phyloP scores from a whole-genome alignment of 1,140 invertebrate genomes.

The Brachystomella parvula region DNA sequence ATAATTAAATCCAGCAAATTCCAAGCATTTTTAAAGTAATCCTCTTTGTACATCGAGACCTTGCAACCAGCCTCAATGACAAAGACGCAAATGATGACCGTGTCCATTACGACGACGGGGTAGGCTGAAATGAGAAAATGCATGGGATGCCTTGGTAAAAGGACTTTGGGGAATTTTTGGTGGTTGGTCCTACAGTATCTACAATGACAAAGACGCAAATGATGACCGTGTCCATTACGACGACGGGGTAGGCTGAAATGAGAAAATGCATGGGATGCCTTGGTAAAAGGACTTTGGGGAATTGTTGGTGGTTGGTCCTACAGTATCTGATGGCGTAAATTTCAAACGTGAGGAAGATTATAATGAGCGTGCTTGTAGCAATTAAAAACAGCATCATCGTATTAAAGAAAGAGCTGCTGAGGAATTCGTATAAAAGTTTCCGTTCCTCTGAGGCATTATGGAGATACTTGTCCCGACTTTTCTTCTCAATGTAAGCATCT shows the following conservation, averaged over 20 bases:
- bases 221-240: slow-evolving; percentile 37
- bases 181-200: slow-evolving; percentile 22
- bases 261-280: too few species aligned
- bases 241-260: slow-evolving; percentile 19
- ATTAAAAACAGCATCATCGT: slow-evolving; percentile 36
- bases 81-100: slow-evolving; percentile 39
- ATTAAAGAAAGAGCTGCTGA: slow-evolving; percentile 32
- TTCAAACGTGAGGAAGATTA: slow-evolving; percentile 37
- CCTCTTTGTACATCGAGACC: slow-evolving; percentile 35
- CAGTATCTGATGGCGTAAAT: slow-evolving; percentile 24
- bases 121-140: too few species aligned
- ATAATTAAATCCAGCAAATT: slow-evolving; percentile 40
- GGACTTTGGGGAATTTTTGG: too few species aligned
- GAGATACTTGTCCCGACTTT: slow-evolving; percentile 29
- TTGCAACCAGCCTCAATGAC: slow-evolving; percentile 38
- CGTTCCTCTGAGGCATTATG: slow-evolving; percentile 27
- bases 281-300: too few species aligned
- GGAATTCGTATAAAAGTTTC: slow-evolving; percentile 33
- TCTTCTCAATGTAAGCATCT: slow-evolving; percentile 26
- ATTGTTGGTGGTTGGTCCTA: slow-evolving; percentile 18
- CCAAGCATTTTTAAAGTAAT: slow-evolving; percentile 39
- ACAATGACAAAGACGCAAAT: slow-evolving; percentile 39
- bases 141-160: too few species aligned
- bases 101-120: slow-evolving; percentile 32
- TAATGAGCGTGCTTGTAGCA: slow-evolving; percentile 31